A percentile compares a stretch with the other conserved stretches of the same genome.
phyloP scores from a whole-genome alignment of 2,797 vertebrate genomes.

The Gambelia wislizenii region DNA sequence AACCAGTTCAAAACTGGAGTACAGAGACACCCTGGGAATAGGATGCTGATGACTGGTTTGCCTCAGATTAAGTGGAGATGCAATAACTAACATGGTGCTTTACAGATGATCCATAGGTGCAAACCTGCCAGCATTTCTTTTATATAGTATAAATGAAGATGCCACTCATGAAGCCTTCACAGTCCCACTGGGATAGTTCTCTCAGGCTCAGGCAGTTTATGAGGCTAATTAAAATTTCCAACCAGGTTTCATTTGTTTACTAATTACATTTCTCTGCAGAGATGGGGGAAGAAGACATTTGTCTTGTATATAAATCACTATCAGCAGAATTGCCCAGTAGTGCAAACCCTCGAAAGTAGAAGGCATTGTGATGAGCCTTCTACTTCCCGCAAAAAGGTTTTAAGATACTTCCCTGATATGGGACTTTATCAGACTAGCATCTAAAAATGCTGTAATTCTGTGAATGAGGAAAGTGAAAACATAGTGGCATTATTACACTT shows the following conservation, averaged over 20 bases:
- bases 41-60: background rate
- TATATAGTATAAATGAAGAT: background rate
- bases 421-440: too few species aligned
- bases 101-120: background rate
- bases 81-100: background rate
- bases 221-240: slow-evolving; percentile 36
- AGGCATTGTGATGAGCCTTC: background rate
- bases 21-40: too few species aligned
- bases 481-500: too few species aligned
- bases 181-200: background rate
- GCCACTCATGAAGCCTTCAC: background rate
- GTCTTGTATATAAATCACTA: slow-evolving; percentile 36
- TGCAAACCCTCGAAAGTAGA: slow-evolving; percentile 10
- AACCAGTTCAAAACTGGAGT: background rate
- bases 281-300: background rate
- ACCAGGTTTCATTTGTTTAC: slow-evolving; percentile 42
- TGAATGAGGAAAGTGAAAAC: too few species aligned
- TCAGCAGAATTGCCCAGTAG: slow-evolving; percentile 16
- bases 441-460: too few species aligned
- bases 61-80: background rate
- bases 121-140: background rate
- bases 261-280: slow-evolving; percentile 46
- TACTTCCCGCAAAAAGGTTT: background rate
- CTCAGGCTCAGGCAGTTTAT: slow-evolving; percentile 3
- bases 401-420: background rate